Percentiles rank a stretch among this genome's conserved stretches.
Conservation (phyloP, 2,797 vertebrate genomes). For the Phoebastria nigripes region DNA sequence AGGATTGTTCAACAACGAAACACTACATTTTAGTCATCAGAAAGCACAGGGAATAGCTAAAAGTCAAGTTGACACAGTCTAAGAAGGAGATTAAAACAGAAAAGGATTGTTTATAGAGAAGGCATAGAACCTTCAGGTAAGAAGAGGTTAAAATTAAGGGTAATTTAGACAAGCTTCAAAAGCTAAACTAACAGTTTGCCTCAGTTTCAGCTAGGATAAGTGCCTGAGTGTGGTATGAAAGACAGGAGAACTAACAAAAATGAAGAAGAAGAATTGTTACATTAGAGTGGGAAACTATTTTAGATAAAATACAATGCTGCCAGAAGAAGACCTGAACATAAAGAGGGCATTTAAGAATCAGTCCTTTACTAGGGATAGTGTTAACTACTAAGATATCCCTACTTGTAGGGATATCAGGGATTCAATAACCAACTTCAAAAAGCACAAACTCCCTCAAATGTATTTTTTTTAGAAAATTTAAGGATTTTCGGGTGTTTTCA, state of each 20-base stretch:
- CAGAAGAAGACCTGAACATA: background rate
- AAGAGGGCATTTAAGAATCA: background rate
- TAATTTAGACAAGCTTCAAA: background rate
- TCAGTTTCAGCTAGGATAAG: background rate
- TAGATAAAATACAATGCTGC: background rate
- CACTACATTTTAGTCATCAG: background rate
- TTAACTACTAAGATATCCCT: background rate
- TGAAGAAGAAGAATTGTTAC: background rate
- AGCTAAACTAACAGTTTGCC: background rate
- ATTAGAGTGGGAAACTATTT: background rate
- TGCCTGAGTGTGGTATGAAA: background rate
- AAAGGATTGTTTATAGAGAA: background rate
- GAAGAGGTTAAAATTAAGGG: background rate
- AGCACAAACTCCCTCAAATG: background rate
- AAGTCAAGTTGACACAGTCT: background rate
- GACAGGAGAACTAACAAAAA: background rate
- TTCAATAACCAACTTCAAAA: background rate
- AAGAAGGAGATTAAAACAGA: background rate
- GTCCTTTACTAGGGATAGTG: background rate
- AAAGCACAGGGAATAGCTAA: background rate
- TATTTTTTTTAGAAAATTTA: background rate
- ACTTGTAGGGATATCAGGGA: background rate
- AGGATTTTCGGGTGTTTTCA: background rate
- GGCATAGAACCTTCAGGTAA: background rate
- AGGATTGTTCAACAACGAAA: background rate